A percentile compares a stretch with the other conserved stretches of the same genome.
Evolutionary conservation across 2,113 vertebrate genomes (phyloP).

Genomic region (Sphaerodactylus townsendi): DNA sequence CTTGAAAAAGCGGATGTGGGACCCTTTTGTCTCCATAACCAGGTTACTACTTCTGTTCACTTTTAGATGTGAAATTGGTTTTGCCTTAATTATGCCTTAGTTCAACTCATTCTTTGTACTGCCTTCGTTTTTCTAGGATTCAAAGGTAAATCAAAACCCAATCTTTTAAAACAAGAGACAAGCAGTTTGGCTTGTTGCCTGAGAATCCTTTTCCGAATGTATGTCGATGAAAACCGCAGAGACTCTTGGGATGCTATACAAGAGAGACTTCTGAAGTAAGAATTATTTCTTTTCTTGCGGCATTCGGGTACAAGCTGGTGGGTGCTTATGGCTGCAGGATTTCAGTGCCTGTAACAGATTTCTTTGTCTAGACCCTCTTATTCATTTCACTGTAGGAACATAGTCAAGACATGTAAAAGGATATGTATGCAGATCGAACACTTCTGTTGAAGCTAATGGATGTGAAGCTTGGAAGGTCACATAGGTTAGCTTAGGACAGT

Average conservation of each 20-base stretch:
- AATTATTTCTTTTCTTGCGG: background rate
- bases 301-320: background rate
- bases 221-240: conserved; percentile 83
- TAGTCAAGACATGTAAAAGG: background rate
- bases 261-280: conserved; percentile 89
- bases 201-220: conserved; percentile 95
- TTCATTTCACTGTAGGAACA: background rate
- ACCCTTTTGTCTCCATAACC: too few species aligned
- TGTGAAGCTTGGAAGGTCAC: too few species aligned
- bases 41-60: too few species aligned
- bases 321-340: background rate
- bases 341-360: background rate
- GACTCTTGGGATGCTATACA: conserved; percentile 89
- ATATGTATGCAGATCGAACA: background rate
- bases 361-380: background rate
- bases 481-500: background rate
- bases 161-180: conserved; percentile 97
- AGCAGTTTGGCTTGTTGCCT: conserved; percentile 96
- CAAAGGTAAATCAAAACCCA: conserved; percentile 99
- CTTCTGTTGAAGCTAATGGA: background rate
- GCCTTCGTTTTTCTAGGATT: conserved; percentile 80
- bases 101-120: too few species aligned
- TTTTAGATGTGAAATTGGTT: too few species aligned
- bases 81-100: too few species aligned
- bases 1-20: too few species aligned